Evolutionary conservation across 2,113 vertebrate species (phyloP).

Genomic region (Phalacrocorax brasilianus): DNA sequence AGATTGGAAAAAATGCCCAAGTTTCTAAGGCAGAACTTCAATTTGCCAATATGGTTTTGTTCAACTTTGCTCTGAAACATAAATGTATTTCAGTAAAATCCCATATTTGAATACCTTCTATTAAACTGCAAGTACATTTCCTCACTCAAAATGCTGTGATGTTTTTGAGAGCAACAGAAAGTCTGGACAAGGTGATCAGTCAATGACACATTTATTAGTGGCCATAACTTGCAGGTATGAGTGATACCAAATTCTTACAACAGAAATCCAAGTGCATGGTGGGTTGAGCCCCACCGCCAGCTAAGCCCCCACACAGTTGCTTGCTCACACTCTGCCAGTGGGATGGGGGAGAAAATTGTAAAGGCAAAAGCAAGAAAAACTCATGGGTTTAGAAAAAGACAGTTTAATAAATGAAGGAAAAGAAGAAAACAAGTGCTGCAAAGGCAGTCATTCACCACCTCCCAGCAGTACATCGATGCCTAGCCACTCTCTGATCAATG

Average conservation of each 20-base stretch:
- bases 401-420: background rate
- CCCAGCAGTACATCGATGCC: background rate
- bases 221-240: background rate
- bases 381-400: background rate
- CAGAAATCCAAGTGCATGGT: background rate
- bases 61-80: background rate
- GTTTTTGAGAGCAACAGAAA: background rate
- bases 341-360: background rate
- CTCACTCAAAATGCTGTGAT: background rate
- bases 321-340: background rate
- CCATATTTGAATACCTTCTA: background rate
- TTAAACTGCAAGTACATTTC: background rate
- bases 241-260: background rate
- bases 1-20: background rate
- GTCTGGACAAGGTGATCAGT: background rate
- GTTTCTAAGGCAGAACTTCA: background rate
- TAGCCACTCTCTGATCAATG: background rate
- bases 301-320: background rate
- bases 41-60: background rate
- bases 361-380: background rate
- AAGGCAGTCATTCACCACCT: background rate
- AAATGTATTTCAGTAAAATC: background rate
- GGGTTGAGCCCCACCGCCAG: fast-evolving
- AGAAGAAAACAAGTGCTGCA: background rate
- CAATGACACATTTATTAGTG: background rate